Evolutionary conservation across 2,888 invertebrate genomes (phyloP).

Genomic region (Sarcophaga carnaria): DNA sequence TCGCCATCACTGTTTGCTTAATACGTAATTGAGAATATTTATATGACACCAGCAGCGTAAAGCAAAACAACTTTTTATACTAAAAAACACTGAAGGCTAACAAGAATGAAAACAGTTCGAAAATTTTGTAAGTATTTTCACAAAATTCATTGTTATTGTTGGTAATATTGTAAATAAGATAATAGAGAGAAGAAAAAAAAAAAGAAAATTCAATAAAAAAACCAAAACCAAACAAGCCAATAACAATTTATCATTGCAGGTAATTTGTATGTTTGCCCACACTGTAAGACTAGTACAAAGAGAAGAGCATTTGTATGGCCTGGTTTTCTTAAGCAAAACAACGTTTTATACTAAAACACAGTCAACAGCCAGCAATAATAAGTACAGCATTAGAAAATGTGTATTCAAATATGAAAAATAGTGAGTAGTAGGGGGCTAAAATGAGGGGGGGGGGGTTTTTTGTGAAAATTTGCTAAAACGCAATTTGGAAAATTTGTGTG

Average conservation of each 20-base stretch:
- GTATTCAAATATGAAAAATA: neutral
- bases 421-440: neutral
- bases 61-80: constrained; percentile 65
- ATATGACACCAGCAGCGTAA: constrained; percentile 52
- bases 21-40: constrained; percentile 62
- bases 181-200: neutral
- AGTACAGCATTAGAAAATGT: constrained; percentile 13
- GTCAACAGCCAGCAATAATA: constrained; percentile 53
- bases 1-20: constrained; percentile 46
- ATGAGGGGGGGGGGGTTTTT: neutral
- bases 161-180: neutral
- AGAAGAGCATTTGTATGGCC: constrained; percentile 68
- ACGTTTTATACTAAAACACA: constrained; percentile 66
- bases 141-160: neutral
- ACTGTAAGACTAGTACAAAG: constrained; percentile 65
- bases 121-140: neutral
- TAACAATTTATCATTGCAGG: neutral
- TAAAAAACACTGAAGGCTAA: constrained; percentile 62
- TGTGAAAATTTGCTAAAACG: neutral
- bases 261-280: constrained; percentile 42
- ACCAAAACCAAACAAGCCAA: neutral
- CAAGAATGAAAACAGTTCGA: constrained; percentile 48
- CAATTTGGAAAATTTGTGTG: neutral
- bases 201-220: constrained; percentile 3
- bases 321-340: constrained; percentile 58